Percentiles rank a stretch among this genome's conserved stretches.
These are phyloP conservation scores for Baccha elongata DNA, from an alignment of 2,888 invertebrate genomes.

Conservation along the genomic window DNA sequence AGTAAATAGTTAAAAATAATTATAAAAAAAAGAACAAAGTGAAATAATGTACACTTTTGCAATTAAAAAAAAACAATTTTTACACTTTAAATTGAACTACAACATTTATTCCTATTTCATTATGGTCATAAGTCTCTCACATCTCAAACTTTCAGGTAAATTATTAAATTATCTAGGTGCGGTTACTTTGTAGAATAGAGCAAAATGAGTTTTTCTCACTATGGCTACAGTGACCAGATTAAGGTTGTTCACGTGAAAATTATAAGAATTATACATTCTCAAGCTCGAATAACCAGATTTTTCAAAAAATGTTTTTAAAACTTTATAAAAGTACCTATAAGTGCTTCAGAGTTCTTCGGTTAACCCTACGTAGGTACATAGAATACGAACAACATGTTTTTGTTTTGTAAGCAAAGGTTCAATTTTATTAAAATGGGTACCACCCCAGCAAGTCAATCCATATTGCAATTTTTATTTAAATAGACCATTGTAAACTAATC, in stretches of 20 bases:
- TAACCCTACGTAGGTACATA: no score
- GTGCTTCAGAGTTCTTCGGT: constrained; percentile 13
- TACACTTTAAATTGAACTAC: no score
- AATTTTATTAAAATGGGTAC: constrained; percentile 1
- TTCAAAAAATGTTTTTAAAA: constrained; percentile 26
- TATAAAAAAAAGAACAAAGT: no score
- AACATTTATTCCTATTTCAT: no score
- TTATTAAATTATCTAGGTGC: constrained; percentile 17
- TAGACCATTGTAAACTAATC: constrained; percentile 9
- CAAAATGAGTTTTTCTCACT: constrained; percentile 1
- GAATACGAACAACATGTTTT: neutral
- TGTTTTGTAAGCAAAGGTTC: constrained; percentile 6
- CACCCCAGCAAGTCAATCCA: constrained; percentile 9
- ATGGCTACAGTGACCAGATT: neutral
- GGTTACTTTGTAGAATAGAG: constrained; percentile 8
- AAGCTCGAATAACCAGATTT: neutral
- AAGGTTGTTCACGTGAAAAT: constrained; percentile 1
- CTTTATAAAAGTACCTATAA: constrained; percentile 14
- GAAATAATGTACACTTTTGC: no score
- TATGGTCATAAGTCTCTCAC: neutral
- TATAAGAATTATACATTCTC: constrained; percentile 14
- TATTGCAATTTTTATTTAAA: no score
- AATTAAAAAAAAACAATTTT: no score
- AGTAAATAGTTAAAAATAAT: no score
- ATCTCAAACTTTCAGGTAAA: constrained; percentile 11